These are phyloP conservation scores for Turritopsis dohrnii DNA, from an alignment of 30 jellyfish, hydroid and myxozoan genomes.

Conservation along the genomic window DNA sequence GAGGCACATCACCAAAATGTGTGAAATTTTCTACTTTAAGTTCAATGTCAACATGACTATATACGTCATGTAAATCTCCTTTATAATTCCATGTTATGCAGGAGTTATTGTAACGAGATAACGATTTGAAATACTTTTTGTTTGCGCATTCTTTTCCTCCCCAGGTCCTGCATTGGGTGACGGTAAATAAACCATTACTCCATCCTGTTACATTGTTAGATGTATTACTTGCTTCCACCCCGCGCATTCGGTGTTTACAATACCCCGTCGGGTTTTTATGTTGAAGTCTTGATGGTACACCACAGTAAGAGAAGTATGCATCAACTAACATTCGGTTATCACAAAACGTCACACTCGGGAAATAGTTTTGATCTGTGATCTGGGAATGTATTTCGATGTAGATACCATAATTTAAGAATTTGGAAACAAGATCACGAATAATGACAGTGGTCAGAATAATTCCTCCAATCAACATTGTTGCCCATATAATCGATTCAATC, in stretches of 20 bases:
- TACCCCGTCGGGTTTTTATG: background rate
- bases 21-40: background rate
- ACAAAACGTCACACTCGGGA: conserved; percentile 11
- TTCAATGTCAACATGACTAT: conserved; percentile 1
- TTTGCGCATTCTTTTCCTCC: background rate
- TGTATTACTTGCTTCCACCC: background rate
- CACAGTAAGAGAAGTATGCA: conserved; percentile 1
- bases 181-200: conserved; percentile 8
- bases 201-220: background rate
- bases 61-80: background rate
- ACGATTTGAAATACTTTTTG: background rate
- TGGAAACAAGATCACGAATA: background rate
- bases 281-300: conserved; percentile 1
- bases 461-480: background rate
- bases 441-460: background rate
- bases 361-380: background rate
- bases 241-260: background rate
- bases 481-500: conserved; percentile 6
- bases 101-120: background rate
- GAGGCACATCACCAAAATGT: background rate
- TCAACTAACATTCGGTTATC: background rate
- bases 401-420: background rate
- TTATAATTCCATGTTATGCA: background rate
- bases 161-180: background rate
- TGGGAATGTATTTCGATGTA: conserved; percentile 6